Conservation (phyloP, 2,888 invertebrate species). For the Escarpia spicata region DNA sequence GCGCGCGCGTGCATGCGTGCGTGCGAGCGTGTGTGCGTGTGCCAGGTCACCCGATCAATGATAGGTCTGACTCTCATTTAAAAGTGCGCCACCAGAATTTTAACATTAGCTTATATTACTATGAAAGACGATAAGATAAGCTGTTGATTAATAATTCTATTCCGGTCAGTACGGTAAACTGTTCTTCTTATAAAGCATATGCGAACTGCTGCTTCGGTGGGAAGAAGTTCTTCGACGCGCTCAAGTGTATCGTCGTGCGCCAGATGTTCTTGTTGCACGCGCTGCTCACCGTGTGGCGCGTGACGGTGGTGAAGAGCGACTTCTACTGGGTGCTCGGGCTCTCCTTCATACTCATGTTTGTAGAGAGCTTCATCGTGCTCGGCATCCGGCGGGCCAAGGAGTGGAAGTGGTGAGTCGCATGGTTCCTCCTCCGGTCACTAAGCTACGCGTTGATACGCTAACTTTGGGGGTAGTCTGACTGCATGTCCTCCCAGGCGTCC, state of each 20-base stretch:
- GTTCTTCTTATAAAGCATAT: background rate
- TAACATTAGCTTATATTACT: too few relatives aligned
- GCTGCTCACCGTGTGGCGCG: constrained; percentile 49
- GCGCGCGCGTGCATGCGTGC: background rate
- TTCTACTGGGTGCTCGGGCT: constrained; percentile 46
- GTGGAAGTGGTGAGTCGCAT: constrained; percentile 50
- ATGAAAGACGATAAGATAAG: too few relatives aligned
- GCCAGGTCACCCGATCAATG: background rate
- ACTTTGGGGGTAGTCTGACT: too few relatives aligned
- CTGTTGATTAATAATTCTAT: background rate
- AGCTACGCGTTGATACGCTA: too few relatives aligned
- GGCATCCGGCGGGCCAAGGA: constrained; percentile 47
- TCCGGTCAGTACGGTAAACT: background rate
- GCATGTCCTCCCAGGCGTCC: too few relatives aligned
- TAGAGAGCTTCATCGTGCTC: constrained; percentile 46
- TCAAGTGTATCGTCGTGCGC: constrained; percentile 45
- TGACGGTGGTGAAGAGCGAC: constrained; percentile 39
- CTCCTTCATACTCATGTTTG: constrained; percentile 43
- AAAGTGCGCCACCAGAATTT: background rate
- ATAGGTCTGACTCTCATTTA: too few relatives aligned
- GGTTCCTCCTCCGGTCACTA: too few relatives aligned
- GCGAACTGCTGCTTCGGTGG: background rate
- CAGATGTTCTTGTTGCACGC: constrained; percentile 46
- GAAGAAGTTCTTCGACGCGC: constrained; percentile 35
- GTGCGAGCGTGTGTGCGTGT: background rate